Conservation (phyloP, 2,797 vertebrate genomes). For the Spheniscus humboldti region DNA sequence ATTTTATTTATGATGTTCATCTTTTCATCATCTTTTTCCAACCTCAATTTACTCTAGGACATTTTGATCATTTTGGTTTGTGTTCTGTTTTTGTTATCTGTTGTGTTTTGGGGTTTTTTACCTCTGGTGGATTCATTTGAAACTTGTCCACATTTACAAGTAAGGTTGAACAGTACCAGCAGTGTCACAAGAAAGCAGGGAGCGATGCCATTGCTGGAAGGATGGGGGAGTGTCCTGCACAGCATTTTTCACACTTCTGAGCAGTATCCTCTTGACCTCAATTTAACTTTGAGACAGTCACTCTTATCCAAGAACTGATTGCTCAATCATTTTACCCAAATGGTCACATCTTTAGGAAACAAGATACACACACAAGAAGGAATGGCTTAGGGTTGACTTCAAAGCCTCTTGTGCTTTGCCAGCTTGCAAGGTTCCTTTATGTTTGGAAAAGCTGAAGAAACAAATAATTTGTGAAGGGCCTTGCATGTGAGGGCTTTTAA, state of each 20-base stretch:
- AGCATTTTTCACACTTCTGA: background rate
- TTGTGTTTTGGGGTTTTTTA: background rate
- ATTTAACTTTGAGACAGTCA: background rate
- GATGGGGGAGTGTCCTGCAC: background rate
- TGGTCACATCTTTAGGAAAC: background rate
- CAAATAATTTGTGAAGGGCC: background rate
- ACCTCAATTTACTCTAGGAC: background rate
- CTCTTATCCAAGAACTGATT: background rate
- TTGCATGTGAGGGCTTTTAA: background rate
- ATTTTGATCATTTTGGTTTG: background rate
- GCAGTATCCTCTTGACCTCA: background rate
- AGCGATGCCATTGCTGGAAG: background rate
- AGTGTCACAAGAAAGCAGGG: background rate
- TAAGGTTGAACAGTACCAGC: background rate
- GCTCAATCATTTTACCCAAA: background rate
- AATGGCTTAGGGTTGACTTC: background rate
- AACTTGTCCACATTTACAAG: background rate
- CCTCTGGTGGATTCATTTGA: background rate
- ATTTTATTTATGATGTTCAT: background rate
- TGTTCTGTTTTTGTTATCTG: background rate
- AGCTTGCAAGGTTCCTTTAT: background rate
- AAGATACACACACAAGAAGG: rapidly evolving
- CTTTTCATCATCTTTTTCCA: background rate
- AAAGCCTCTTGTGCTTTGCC: background rate
- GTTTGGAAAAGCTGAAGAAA: background rate